Conservation (phyloP, 2,797 vertebrate species). For the Epinephelus awoara region DNA sequence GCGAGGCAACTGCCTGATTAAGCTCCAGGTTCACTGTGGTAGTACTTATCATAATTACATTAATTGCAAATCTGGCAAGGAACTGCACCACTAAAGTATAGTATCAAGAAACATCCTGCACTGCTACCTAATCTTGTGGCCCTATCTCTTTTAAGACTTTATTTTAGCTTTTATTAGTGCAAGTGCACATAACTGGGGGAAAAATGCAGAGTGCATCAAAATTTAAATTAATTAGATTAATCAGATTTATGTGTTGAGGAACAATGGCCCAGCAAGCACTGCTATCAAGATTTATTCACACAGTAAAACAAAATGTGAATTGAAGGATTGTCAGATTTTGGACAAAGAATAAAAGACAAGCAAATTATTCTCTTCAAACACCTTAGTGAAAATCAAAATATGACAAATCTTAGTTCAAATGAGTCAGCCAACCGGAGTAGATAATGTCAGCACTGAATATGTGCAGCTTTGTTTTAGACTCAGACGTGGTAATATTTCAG, state of each 20-base stretch:
- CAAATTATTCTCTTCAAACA: neutral
- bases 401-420: neutral
- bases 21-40: neutral
- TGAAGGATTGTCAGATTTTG: neutral
- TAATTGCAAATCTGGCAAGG: neutral
- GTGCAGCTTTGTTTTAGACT: neutral
- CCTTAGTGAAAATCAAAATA: neutral
- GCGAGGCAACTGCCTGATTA: rapidly evolving
- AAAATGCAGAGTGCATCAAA: neutral
- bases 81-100: neutral
- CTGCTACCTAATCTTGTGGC: neutral
- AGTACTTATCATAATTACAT: neutral
- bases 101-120: neutral
- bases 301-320: neutral
- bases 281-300: neutral
- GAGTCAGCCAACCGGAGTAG: neutral
- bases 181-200: neutral
- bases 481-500: neutral
- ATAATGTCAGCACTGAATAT: neutral
- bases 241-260: neutral
- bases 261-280: neutral
- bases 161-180: neutral
- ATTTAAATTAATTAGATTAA: neutral
- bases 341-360: neutral
- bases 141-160: neutral